Base-by-base conservation (phyloP, 1,140 invertebrate species). In the Lordiphosa mommai region DNA sequence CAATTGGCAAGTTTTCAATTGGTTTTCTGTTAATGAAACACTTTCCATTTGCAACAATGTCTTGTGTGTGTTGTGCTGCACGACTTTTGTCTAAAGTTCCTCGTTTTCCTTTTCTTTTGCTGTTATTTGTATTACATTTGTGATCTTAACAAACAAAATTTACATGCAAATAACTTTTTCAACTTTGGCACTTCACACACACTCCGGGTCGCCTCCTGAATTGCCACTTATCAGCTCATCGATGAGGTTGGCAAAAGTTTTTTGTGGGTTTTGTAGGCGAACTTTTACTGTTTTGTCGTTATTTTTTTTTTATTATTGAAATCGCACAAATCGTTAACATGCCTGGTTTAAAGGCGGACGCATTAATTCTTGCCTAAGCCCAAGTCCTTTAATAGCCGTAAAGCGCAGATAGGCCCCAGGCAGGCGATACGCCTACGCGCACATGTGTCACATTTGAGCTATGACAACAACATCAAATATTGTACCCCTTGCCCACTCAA, bases 151-250 rank as follows among this genome's bases (percentile, higher is more conserved):
- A 82, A 43, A 84, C 77, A 84, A 82, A 23, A 82, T 82, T 82
- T 82, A 82, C 77, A 82, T 82, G 76, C 76, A 82, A 82, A 82
- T 82, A 82, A 82, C 77, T 82, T 82, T 82, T 76, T 82, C 67
- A 82, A 82, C 77, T 82, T 82, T 82, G 58, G 47, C 68, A 76
- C 72, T 82, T 82, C 63, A 43, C 38, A 48, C 55, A 49, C 27
- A 30, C 48, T 51, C 13, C 63, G 66, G 71, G 71, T 65, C 61
- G 72, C 52, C 64, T 77, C 52, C 64, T 72, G 72, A 84, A 82
- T 77, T 84, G 76, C 46, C 76, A 82, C 76, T 82, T 82, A 82
- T 82, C 77, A 72, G 76, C 67, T 76, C 76, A 80, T 80, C 76
- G 76, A 80, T 84, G 76, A 82, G 76, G 53, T 76, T 61, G 43